Evolutionary conservation across 2,113 vertebrate genomes (phyloP).

Genomic region (Thalassoma bifasciatum): DNA sequence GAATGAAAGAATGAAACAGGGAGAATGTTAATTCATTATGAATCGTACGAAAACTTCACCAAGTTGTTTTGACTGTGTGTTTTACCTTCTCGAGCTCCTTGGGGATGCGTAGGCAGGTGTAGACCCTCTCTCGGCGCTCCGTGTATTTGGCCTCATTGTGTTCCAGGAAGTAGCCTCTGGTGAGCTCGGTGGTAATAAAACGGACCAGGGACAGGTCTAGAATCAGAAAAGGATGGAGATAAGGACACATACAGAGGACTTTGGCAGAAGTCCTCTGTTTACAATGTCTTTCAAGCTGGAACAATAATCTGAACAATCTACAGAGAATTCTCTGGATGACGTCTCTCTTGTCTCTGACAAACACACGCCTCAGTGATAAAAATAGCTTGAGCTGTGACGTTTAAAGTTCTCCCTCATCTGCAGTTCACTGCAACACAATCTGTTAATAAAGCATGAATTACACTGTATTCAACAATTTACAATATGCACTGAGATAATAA

Average conservation of each 20-base stretch:
- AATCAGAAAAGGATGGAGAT: conserved; percentile 23
- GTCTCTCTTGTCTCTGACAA: neutral
- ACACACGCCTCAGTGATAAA: neutral
- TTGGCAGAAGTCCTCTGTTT: neutral
- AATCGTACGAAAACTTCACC: neutral
- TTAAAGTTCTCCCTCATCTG: neutral
- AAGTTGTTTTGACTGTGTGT: too few relatives aligned
- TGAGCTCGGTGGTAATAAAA: conserved; percentile 95
- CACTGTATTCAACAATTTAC: too few relatives aligned
- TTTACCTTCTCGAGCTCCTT: conserved; percentile 96
- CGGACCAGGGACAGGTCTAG: conserved; percentile 93
- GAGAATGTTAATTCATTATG: conserved; percentile 1
- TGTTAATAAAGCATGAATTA: too few relatives aligned
- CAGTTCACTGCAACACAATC: too few relatives aligned
- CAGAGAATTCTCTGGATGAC: neutral
- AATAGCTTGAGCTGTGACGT: neutral
- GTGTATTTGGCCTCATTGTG: conserved; percentile 99
- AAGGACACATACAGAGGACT: neutral
- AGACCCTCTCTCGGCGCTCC: conserved; percentile 94
- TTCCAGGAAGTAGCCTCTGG: conserved; percentile 98
- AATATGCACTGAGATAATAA: neutral
- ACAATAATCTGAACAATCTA: neutral
- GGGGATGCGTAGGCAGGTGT: conserved; percentile 97
- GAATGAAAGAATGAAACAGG: conserved; percentile 20
- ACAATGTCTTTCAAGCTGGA: neutral